Percentiles rank a stretch among this genome's conserved stretches.
phyloP scores from a whole-genome alignment of 2,113 vertebrate species.

The Malurus cyaneus region DNA sequence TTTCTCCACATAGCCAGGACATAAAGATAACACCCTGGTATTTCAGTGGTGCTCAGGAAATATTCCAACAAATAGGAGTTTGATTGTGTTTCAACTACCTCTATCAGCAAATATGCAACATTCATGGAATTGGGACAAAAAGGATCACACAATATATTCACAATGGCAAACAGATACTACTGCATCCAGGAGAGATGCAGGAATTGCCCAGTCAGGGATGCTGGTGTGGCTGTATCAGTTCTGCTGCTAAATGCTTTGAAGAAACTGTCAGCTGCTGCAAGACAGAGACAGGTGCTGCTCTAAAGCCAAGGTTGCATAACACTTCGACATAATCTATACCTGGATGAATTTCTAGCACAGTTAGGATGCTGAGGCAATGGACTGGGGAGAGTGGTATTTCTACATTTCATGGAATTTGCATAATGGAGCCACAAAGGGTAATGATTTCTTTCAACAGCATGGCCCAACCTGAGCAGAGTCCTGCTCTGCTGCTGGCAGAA shows the following conservation, averaged over 20 bases:
- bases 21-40: background rate
- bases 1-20: background rate
- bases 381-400: background rate
- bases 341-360: constrained; percentile 3
- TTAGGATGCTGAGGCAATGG: background rate
- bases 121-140: background rate
- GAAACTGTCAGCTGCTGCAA: background rate
- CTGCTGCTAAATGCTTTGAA: background rate
- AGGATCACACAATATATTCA: background rate
- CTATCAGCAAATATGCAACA: background rate
- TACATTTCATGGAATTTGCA: background rate
- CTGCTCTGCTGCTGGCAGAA: background rate
- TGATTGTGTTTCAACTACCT: background rate
- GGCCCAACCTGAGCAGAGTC: background rate
- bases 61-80: background rate
- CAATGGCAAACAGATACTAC: background rate
- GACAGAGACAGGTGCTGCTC: background rate
- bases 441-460: background rate
- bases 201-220: background rate
- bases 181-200: background rate
- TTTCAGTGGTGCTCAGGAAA: background rate
- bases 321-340: background rate
- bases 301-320: background rate
- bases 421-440: background rate
- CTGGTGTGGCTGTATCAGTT: background rate